Evolutionary conservation across 2,797 vertebrate species (phyloP).

Genomic region (Enteromius paludinosus): DNA sequence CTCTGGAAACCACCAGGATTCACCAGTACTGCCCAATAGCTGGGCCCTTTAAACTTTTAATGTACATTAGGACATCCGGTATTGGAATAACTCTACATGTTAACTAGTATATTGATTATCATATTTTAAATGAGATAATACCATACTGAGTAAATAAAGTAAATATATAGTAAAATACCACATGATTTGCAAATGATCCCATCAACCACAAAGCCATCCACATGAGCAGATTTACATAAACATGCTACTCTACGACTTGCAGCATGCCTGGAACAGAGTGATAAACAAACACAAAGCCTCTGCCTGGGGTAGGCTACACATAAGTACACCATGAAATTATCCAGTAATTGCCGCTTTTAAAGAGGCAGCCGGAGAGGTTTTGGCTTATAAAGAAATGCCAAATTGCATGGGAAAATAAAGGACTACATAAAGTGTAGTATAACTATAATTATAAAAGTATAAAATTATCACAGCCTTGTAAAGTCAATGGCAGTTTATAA

Average conservation of each 20-base stretch:
- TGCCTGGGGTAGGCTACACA: not conserved
- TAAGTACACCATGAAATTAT: conserved; percentile 10
- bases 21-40: no score
- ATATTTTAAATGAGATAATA: no score
- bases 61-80: no score
- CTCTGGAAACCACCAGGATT: no score
- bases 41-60: no score
- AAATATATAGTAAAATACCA: no score
- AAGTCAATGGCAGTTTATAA: not conserved
- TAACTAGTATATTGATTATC: no score
- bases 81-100: no score
- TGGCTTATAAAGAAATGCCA: not conserved
- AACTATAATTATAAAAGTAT: not conserved
- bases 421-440: not conserved
- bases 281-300: conserved; percentile 18
- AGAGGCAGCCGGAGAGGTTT: not conserved
- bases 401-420: not conserved
- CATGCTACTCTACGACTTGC: not conserved
- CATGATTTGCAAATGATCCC: conserved; percentile 15
- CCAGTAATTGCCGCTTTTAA: conserved; percentile 8
- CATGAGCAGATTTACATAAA: conserved; percentile 19
- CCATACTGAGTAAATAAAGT: no score
- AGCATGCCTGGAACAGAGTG: conserved; percentile 5
- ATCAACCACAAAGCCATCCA: not conserved
- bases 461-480: not conserved